These are phyloP conservation scores for Meandrina meandrites DNA, from an alignment of 92 coral and sea anemone genomes.

Conservation along the genomic window DNA sequence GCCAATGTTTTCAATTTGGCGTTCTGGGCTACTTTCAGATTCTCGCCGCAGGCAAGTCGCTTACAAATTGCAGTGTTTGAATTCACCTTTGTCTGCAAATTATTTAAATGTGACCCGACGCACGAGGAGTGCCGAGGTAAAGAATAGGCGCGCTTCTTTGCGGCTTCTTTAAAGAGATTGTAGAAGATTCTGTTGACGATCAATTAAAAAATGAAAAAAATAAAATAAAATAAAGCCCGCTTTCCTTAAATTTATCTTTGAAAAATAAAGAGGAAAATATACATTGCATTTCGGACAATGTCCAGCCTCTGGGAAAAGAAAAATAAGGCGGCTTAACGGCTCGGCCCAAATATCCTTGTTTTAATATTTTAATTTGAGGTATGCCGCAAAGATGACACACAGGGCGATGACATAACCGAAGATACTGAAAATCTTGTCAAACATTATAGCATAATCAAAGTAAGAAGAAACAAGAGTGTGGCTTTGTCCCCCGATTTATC, in stretches of 20 bases:
- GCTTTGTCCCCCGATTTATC: background rate
- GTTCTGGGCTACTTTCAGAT: constrained; percentile 32
- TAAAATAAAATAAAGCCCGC: background rate
- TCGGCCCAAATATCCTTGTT: background rate
- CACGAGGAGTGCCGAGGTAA: constrained; percentile 24
- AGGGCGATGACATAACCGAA: background rate
- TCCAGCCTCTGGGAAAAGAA: background rate
- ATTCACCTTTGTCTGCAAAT: constrained; percentile 45
- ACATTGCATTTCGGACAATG: background rate
- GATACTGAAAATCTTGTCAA: background rate
- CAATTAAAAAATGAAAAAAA: constrained; percentile 34
- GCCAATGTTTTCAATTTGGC: constrained; percentile 29
- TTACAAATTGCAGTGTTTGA: constrained; percentile 34
- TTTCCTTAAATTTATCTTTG: background rate
- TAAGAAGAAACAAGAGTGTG: background rate
- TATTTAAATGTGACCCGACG: constrained; percentile 45
- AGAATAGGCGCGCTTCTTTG: constrained; percentile 23
- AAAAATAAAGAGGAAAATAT: background rate
- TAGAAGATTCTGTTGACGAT: constrained; percentile 9
- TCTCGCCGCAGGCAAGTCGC: constrained; percentile 40
- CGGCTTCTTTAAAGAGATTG: constrained; percentile 30
- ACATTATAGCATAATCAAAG: background rate
- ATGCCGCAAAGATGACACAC: constrained; percentile 19
- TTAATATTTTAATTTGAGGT: constrained; percentile 21
- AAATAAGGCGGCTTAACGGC: background rate